Conservation (phyloP, 2,888 invertebrate species). For the Entomobrya proxima region DNA sequence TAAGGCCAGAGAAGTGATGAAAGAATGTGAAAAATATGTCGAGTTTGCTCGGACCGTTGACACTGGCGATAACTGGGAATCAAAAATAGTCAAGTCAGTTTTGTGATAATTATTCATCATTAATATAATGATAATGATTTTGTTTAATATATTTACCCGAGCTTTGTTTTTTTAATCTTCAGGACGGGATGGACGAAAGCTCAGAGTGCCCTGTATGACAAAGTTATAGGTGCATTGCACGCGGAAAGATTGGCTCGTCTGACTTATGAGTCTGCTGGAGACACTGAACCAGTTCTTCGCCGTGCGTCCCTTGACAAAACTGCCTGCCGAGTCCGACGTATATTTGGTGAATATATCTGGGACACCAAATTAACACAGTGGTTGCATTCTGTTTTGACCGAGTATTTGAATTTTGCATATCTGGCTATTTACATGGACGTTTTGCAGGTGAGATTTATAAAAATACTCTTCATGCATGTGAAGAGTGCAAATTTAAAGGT, state of each 20-base stretch:
- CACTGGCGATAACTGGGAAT: conserved; percentile 83
- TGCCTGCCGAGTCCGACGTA: conserved; percentile 82
- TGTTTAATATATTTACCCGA: no score
- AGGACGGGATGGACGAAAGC: conserved; percentile 83
- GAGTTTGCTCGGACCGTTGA: conserved; percentile 81
- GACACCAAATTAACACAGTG: conserved; percentile 85
- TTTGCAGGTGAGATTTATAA: conserved; percentile 81
- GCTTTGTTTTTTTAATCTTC: no score
- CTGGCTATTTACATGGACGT: conserved; percentile 87
- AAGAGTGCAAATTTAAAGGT: no score
- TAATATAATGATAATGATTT: no score
- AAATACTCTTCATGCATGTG: no score
- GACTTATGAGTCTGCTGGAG: conserved; percentile 80
- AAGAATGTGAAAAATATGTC: conserved; percentile 84
- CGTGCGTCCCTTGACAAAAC: conserved; percentile 85
- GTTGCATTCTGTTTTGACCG: conserved; percentile 85
- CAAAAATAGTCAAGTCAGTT: conserved; percentile 81
- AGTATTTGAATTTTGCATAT: conserved; percentile 83
- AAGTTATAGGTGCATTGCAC: conserved; percentile 83
- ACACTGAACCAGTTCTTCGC: conserved; percentile 84
- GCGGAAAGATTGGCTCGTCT: conserved; percentile 83
- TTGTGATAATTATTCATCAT: conserved; percentile 34
- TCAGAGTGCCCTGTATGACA: conserved; percentile 83
- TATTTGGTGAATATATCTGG: conserved; percentile 86
- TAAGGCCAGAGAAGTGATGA: conserved; percentile 83